Conservation (phyloP, 1,140 invertebrate genomes). For the Hylaeus anthracinus region DNA sequence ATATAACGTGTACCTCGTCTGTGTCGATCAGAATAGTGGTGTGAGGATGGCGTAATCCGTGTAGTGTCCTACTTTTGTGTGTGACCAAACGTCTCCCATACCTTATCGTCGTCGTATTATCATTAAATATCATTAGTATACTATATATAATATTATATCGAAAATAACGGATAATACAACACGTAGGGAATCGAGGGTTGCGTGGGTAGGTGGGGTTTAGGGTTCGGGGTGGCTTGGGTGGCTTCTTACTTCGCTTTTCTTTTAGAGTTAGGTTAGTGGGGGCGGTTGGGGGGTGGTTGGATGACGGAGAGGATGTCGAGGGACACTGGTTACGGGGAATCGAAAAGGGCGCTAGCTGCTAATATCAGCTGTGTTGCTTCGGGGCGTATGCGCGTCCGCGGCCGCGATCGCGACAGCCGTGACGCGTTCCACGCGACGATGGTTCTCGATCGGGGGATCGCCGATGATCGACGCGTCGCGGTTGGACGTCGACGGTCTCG, state of each 20-base stretch:
- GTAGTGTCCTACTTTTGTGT: conserved; percentile 70
- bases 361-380: conserved; percentile 67
- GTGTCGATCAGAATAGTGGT: conserved; percentile 63
- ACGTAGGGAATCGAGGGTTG: conserved; percentile 77
- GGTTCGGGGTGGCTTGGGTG: conserved; percentile 36
- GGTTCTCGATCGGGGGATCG: not conserved
- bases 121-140: conserved; percentile 81
- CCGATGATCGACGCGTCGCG: not conserved
- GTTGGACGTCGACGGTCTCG: not conserved
- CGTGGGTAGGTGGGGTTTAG: conserved; percentile 54
- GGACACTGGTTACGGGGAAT: conserved; percentile 65
- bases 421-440: not conserved
- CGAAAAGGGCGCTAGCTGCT: conserved; percentile 73
- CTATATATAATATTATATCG: conserved; percentile 80
- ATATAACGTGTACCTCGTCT: conserved; percentile 55
- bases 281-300: conserved; percentile 12
- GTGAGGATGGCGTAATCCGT: conserved; percentile 72
- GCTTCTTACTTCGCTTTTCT: not conserved
- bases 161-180: conserved; percentile 82
- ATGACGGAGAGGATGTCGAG: conserved; percentile 56
- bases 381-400: conserved; percentile 61
- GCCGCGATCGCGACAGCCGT: conserved; percentile 49
- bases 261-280: conserved; percentile 1
- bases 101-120: conserved; percentile 81
- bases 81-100: conserved; percentile 81